Evolutionary conservation across 2,888 invertebrate species (phyloP), one percentile per base, ranked within the genome.

Genomic region (Lordiphosa fenestrarum): DNA sequence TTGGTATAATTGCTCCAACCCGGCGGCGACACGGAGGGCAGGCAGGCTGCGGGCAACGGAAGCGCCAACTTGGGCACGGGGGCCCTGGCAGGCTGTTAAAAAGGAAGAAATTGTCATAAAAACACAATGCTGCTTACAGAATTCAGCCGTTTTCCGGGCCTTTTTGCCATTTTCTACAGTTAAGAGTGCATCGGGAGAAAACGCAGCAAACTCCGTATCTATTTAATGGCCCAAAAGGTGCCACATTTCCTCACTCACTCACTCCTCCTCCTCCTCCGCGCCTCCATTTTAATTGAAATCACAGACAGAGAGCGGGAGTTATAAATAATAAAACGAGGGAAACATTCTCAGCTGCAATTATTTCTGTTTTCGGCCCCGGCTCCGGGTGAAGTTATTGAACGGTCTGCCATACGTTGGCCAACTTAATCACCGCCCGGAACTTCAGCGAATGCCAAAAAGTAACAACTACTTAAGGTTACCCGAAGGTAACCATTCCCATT

Each of bases 201-300:
- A 25, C 6, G 25, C 25, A 25, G 25, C 25, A 15, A 25, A 25
- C 6, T 25, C 49, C 19, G 13, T 12, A 33, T 10, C n/a, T 54
- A 19, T 38, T 15, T 55, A 51, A 46, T 47, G 36, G 42, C 53
- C 53, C 59, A 42, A 53, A 47, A 56, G 46, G 25, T 25, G 25
- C 25, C 25, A 25, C 25, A 25, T 25, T 25, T 6, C 25, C 25
- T 25, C 25, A 25, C 25, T 25, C n/a, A n/a, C n/a, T n/a, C n/a
- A n/a, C n/a, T n/a, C n/a, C n/a, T n/a, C n/a, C n/a, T n/a, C n/a
- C n/a, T n/a, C n/a, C n/a, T n/a, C n/a, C n/a, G n/a, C n/a, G n/a
- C n/a, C n/a, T n/a, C n/a, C 69, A 68, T 77, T 78, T 77, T 84
- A 78, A 78, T 84, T 78, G 77, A 84, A 78, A 78, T 84, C 77